These are phyloP conservation scores for Cydia amplana DNA, from an alignment of 1,140 invertebrate species.

Conservation along the genomic window DNA sequence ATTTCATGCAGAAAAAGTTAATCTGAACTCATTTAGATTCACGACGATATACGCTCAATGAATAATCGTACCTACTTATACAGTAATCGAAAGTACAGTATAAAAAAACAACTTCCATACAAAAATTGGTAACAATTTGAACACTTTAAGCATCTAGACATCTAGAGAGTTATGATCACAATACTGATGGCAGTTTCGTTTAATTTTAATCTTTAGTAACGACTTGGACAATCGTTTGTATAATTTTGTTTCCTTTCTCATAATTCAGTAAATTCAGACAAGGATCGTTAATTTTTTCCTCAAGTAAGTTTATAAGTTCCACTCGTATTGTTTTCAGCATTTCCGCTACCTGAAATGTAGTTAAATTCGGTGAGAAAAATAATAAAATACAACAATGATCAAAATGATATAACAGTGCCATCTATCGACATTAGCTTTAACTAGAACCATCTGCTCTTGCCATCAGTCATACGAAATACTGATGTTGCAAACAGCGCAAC, in stretches of 20 bases:
- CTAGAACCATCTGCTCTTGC: background rate
- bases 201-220: conserved; percentile 80
- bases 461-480: background rate
- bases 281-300: conserved; percentile 90
- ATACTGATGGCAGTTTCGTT: conserved; percentile 5
- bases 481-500: background rate
- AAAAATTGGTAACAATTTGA: conserved; percentile 1
- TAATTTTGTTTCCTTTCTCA: conserved; percentile 88
- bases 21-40: background rate
- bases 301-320: conserved; percentile 87
- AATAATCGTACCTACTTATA: background rate
- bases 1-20: no score
- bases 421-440: background rate
- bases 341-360: conserved; percentile 83
- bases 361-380: conserved; percentile 24
- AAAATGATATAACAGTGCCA: background rate
- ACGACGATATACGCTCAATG: background rate
- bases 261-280: conserved; percentile 87
- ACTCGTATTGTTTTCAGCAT: conserved; percentile 86
- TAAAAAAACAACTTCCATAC: conserved; percentile 1
- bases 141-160: background rate
- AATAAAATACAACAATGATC: background rate
- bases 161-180: background rate
- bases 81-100: background rate
- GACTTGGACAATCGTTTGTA: conserved; percentile 87